Conservation (phyloP, 2,797 vertebrate species). For the Orientallactaga sibirica region DNA sequence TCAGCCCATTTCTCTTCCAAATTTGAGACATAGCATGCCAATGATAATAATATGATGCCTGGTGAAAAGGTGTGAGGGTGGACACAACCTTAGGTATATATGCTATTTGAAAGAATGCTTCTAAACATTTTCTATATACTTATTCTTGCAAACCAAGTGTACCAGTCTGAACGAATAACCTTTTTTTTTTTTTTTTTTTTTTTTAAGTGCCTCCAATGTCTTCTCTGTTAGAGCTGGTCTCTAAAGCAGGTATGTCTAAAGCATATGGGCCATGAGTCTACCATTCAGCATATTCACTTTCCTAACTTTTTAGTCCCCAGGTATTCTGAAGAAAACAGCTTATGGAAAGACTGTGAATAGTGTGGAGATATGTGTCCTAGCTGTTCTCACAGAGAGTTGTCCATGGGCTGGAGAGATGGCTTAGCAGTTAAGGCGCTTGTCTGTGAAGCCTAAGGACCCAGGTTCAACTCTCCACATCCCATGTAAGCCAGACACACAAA, state of each 20-base stretch:
- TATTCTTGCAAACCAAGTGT: background rate
- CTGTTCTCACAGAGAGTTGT: background rate
- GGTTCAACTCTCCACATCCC: too few species aligned
- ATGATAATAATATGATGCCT: background rate
- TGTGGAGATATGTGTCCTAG: background rate
- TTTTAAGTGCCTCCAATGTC: background rate
- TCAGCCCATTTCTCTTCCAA: background rate
- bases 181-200: background rate
- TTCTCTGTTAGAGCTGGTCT: background rate
- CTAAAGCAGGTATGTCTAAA: background rate
- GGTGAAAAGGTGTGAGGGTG: background rate
- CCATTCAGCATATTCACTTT: background rate
- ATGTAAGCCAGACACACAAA: too few species aligned
- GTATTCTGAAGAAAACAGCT: background rate
- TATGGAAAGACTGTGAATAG: background rate
- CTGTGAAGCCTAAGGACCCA: too few species aligned
- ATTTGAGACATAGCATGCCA: background rate
- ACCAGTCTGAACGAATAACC: background rate
- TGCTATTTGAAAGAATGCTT: background rate
- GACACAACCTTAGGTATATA: background rate
- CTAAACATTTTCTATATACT: too few species aligned
- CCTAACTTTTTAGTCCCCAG: background rate
- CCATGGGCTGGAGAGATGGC: too few species aligned
- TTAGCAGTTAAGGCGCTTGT: too few species aligned
- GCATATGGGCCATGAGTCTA: background rate